Evolutionary conservation across 2,113 vertebrate genomes (phyloP), one percentile per base, ranked within the genome.

Genomic region (Bujurquina vittata): DNA sequence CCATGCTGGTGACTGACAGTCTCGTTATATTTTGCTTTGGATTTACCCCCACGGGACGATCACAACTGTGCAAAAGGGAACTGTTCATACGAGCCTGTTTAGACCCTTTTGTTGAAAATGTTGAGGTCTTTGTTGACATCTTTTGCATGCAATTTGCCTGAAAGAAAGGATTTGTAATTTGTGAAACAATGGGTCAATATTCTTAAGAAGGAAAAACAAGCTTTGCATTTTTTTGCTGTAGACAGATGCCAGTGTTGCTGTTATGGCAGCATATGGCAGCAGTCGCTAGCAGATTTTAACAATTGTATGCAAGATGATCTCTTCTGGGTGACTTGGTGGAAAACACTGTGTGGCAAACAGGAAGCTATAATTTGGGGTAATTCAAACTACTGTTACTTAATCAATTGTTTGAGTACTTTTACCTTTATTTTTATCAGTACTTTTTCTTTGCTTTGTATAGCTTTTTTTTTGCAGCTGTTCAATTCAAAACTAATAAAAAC

Each of bases 21-120:
- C 52, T 60, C 43, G 83, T 89, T 58, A 57, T 43, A 69, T 84
- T 79, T 37, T 49, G 33, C 54, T 18, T 85, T 52, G 49, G 7
- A 33, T 78, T 85, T 60, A 52, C 33, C 58, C 33, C 20, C 23
- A 22, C 10, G 40, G 67, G 79, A 40, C 20, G 10, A 46, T 20
- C 43, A 40, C 31, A 35, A 12, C 49, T 63, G 52, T 37, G 35
- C 59, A 14, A 67, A 79, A 35, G 7, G 7, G n/a, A 67, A 40
- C 18, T 37, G 22, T 77, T 73, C 22, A 54, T n/a, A 23, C 3
- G 40, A 79, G 75, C 29, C 15, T 67, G 26, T 58, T 54, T 54
- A 10, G 46, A 72, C 67, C 67, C 18, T 46, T 55, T 67, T 10
- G 22, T 54, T 33, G 10, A 23, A 37, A 82, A 84, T 31, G 22